Evolutionary conservation across 2,113 vertebrate species (phyloP).

Genomic region (Taurulus bubalis): DNA sequence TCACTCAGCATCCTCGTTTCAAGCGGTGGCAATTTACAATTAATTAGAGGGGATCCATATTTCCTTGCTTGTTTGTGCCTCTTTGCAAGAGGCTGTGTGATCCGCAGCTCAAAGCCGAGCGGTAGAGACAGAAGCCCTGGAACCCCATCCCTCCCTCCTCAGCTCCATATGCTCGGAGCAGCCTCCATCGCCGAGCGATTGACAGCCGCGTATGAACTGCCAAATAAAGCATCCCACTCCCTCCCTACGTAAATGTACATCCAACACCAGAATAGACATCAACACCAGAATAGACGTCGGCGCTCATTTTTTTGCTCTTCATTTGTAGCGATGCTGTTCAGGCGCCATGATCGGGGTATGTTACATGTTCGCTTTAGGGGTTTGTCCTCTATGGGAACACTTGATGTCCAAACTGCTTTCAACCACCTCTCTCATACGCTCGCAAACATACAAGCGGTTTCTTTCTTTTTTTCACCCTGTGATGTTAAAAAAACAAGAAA

Average conservation of each 20-base stretch:
- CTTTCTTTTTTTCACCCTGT: conserved; percentile 47
- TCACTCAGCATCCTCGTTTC: conserved; percentile 60
- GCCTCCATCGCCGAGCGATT: conserved; percentile 54
- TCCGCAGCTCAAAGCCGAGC: conserved; percentile 67
- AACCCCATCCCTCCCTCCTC: conserved; percentile 51
- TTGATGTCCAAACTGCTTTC: conserved; percentile 11
- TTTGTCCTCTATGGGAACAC: not conserved
- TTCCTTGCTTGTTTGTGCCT: conserved; percentile 64
- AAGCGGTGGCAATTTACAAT: conserved; percentile 70
- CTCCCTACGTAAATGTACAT: conserved; percentile 41
- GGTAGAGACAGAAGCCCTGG: conserved; percentile 42
- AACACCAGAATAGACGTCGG: conserved; percentile 35
- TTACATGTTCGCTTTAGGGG: not conserved
- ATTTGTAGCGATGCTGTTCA: not conserved
- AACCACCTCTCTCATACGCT: conserved; percentile 27
- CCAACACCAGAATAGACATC: conserved; percentile 38
- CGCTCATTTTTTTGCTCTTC: conserved; percentile 1
- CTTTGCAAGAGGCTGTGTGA: conserved; percentile 59
- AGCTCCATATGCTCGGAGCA: conserved; percentile 61
- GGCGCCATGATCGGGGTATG: not conserved
- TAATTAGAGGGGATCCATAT: conserved; percentile 71
- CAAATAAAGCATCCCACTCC: conserved; percentile 61
- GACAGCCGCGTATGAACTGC: conserved; percentile 51
- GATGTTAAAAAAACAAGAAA: conserved; percentile 35
- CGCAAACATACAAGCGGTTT: conserved; percentile 38